phyloP scores from a whole-genome alignment of 2,888 invertebrate genomes.

The Theristus sp. region DNA sequence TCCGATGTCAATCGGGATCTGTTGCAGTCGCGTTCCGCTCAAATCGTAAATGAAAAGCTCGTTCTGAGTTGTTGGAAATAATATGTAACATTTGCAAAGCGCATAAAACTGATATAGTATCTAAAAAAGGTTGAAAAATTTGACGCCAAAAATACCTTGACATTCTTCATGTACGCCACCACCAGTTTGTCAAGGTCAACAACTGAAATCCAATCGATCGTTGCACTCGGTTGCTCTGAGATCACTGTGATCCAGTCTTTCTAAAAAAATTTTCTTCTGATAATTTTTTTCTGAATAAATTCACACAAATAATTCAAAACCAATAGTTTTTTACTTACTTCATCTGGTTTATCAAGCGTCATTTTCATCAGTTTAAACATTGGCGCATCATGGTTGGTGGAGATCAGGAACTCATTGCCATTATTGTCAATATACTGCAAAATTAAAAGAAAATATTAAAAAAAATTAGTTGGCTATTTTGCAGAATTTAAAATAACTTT shows the following conservation, averaged over 20 bases:
- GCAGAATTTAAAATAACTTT: no score
- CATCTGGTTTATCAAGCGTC: slow-evolving; percentile 26
- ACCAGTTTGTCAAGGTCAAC: slow-evolving; percentile 68
- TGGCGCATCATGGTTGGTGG: slow-evolving; percentile 79
- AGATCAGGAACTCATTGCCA: slow-evolving; percentile 58
- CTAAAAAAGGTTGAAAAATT: no score
- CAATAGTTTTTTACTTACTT: no score
- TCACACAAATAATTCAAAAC: neutral
- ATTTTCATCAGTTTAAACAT: slow-evolving; percentile 71
- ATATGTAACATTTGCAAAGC: no score
- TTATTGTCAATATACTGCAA: slow-evolving; percentile 76
- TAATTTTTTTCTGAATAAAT: no score
- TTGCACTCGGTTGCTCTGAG: slow-evolving; percentile 60
- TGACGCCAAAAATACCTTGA: no score
- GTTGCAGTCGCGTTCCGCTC: slow-evolving; percentile 49
- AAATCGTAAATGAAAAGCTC: slow-evolving; percentile 60
- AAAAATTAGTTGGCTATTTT: no score
- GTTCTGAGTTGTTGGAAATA: no score
- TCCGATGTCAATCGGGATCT: slow-evolving; percentile 49
- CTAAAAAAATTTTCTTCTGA: no score
- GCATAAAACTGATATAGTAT: no score
- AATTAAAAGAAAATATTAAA: no score
- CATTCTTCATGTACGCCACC: slow-evolving; percentile 73
- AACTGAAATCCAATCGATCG: slow-evolving; percentile 68
- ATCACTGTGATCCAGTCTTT: slow-evolving; percentile 43